These are phyloP conservation scores for Scophthalmus maximus DNA, from an alignment of 2,113 vertebrate species.

Conservation along the genomic window DNA sequence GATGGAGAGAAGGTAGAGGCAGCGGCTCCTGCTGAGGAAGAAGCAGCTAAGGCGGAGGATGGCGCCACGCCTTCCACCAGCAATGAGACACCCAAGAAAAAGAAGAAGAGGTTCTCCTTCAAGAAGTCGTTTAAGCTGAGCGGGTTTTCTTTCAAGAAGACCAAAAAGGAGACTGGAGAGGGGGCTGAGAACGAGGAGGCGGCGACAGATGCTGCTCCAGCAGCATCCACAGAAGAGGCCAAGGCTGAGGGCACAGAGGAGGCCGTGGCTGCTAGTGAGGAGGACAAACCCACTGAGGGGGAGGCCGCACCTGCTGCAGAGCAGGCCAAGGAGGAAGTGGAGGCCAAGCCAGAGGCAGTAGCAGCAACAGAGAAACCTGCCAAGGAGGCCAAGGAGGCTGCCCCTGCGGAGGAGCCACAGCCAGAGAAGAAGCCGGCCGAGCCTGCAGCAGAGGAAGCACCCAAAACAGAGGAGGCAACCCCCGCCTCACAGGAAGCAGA, in stretches of 20 bases:
- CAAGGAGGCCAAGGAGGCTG: conserved; percentile 40
- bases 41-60: conserved; percentile 80
- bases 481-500: conserved; percentile 84
- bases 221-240: conserved; percentile 75
- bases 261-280: conserved; percentile 62
- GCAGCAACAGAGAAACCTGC: conserved; percentile 44
- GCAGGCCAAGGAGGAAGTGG: conserved; percentile 56
- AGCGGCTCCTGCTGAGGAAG: conserved; percentile 82
- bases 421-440: conserved; percentile 70
- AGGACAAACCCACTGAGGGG: conserved; percentile 78
- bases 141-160: conserved; percentile 97
- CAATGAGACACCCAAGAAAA: conserved; percentile 95
- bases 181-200: conserved; percentile 84
- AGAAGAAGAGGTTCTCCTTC: conserved; percentile 97
- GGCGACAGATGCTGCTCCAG: conserved; percentile 22
- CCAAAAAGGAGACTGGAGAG: conserved; percentile 91
- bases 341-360: conserved; percentile 65
- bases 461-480: conserved; percentile 83
- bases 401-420: conserved; percentile 79
- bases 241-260: conserved; percentile 75
- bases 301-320: conserved; percentile 57
- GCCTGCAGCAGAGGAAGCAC: conserved; percentile 77
- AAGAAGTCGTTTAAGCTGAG: conserved; percentile 98
- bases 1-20: conserved; percentile 79
- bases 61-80: conserved; percentile 86